Conservation (phyloP, 2,888 invertebrate species). For the Xestia rhomboidea region DNA sequence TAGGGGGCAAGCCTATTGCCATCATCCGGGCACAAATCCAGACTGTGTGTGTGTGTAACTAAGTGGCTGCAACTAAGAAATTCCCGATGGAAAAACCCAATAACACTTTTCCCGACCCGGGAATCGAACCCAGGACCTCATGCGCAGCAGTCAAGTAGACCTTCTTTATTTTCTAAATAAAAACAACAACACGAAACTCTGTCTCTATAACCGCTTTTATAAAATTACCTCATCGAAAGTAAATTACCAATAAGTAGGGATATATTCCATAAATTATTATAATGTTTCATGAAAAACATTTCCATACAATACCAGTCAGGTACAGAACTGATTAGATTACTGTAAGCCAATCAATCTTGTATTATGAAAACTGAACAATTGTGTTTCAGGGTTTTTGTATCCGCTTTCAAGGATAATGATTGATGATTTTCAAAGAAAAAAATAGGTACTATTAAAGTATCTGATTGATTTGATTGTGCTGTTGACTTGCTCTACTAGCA, state of each 20-base stretch:
- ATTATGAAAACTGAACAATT: slow-evolving; percentile 54
- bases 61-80: too few relatives aligned
- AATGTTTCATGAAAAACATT: slow-evolving; percentile 8
- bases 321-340: slow-evolving; percentile 27
- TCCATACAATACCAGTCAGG: slow-evolving; percentile 7
- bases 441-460: neutral
- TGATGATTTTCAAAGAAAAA: slow-evolving; percentile 32
- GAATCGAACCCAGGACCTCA: too few relatives aligned
- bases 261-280: slow-evolving; percentile 7
- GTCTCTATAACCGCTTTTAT: neutral
- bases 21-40: too few relatives aligned
- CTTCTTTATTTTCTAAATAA: neutral
- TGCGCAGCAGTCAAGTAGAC: too few relatives aligned
- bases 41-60: too few relatives aligned
- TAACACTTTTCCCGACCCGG: too few relatives aligned
- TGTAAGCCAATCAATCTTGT: slow-evolving; percentile 55
- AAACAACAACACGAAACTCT: neutral
- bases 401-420: slow-evolving; percentile 30
- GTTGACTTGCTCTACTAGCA: too few relatives aligned
- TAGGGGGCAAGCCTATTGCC: too few relatives aligned
- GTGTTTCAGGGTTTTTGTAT: slow-evolving; percentile 14
- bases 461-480: too few relatives aligned
- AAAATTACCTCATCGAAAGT: neutral
- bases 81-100: too few relatives aligned
- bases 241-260: neutral